These are phyloP conservation scores for Abrostola tripartita DNA, from an alignment of 2,888 invertebrate species.

Conservation along the genomic window DNA sequence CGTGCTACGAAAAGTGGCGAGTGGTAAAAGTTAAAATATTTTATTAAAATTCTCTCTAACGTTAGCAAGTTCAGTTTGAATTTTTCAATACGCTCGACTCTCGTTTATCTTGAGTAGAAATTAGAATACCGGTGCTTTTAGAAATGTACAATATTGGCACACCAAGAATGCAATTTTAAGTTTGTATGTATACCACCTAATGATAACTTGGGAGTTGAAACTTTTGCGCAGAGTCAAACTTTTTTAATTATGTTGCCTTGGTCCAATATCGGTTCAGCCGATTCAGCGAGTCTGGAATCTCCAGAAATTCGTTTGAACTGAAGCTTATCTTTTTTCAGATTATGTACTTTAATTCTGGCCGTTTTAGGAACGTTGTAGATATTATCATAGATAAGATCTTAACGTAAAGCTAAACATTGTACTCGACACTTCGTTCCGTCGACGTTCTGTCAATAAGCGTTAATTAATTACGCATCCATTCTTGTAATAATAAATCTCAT, in stretches of 20 bases:
- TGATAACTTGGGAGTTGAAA: constrained; percentile 48
- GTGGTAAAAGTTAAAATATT: constrained; percentile 46
- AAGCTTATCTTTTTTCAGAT: constrained; percentile 42
- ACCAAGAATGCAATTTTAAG: constrained; percentile 44
- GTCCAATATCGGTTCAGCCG: constrained; percentile 55
- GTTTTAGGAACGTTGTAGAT: not conserved
- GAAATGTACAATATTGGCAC: constrained; percentile 17
- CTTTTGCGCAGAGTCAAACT: constrained; percentile 55
- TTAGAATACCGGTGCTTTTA: constrained; percentile 35
- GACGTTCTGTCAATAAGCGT: not conserved
- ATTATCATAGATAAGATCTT: not conserved
- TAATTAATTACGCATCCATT: not conserved
- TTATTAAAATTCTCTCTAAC: constrained; percentile 40
- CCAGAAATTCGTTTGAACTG: constrained; percentile 46
- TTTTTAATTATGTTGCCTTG: constrained; percentile 67
- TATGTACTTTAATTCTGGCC: constrained; percentile 32
- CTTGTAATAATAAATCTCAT: constrained; percentile 2
- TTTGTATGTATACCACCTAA: constrained; percentile 31
- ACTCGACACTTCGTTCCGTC: too few species aligned
- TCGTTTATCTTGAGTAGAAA: constrained; percentile 33
- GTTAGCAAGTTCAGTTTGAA: constrained; percentile 44
- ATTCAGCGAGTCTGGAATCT: constrained; percentile 43
- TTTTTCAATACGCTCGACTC: constrained; percentile 40
- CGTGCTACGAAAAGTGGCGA: constrained; percentile 29
- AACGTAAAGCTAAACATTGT: too few species aligned